Conservation (phyloP, 2,797 vertebrate genomes). For the Myotis findleyi region DNA sequence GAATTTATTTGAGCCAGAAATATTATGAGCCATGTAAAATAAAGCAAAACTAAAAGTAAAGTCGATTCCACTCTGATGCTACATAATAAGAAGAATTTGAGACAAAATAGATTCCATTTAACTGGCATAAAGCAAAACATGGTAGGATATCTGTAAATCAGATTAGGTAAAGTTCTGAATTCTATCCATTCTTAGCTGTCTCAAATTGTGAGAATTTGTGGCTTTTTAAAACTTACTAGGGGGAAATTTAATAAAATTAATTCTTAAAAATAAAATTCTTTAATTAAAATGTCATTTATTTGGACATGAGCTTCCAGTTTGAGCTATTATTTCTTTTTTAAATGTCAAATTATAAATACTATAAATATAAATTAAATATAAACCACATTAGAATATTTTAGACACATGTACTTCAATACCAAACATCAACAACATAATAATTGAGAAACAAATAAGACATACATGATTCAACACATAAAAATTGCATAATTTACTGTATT, state of each 20-base stretch:
- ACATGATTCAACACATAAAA: not conserved
- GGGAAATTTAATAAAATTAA: not conserved
- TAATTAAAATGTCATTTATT: slow-evolving; percentile 22
- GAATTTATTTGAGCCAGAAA: slow-evolving; percentile 20
- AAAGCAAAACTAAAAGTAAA: slow-evolving; percentile 16
- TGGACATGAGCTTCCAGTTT: not conserved
- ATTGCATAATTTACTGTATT: not conserved
- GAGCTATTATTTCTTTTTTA: slow-evolving; percentile 3
- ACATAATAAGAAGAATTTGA: not conserved
- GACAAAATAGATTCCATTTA: not conserved
- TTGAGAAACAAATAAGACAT: not conserved
- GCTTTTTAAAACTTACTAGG: not conserved
- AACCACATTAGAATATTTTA: not conserved
- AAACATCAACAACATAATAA: not conserved
- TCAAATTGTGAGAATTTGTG: not conserved
- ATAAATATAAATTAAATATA: not conserved
- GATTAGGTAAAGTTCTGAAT: not conserved
- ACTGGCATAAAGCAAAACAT: not conserved
- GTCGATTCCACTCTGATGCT: not conserved
- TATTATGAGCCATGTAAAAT: not conserved
- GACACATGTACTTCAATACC: not conserved
- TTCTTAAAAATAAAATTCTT: not conserved
- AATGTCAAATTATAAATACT: not conserved
- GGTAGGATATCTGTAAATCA: not conserved
- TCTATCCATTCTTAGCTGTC: not conserved